Evolutionary conservation across 2,797 vertebrate genomes (phyloP), one percentile per base, ranked within the genome.

Genomic region (Natrix natrix): DNA sequence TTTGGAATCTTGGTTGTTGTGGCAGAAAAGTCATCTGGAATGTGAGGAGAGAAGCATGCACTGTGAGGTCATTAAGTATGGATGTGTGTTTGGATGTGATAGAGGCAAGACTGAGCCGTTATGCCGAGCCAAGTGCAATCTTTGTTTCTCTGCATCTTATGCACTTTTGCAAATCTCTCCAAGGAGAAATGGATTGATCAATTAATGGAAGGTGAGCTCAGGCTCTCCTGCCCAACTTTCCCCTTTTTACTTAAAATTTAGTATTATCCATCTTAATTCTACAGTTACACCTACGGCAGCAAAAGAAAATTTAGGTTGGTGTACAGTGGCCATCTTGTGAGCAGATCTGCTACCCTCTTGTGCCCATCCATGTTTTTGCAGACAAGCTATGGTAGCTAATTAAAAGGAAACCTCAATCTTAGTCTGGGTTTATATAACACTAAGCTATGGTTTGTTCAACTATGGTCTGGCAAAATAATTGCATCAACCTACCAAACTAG

Each of bases 51-150:
- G 78, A 32, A 11, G 11, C 24, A 2, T 59, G 10, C 24, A 48
- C 28, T 91, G 52, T 93, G 93, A 93, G 59, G 90, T 93, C 93
- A 91, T 26, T 89, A 8, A 61, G 20, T 52, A 28, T 24, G 10
- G 24, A 11, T 48, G 24, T 24, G 24, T 63, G 86, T 43, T n/a
- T 63, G 66, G 32, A 56, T 69, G 43, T 5, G 56, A 10, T 13
- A n/a, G 4, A 52, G 20, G 24, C 1, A 59, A 57, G 37, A 5
- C 8, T 83, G 20, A 48, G 20, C 8, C 28, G 28, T 55, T 2
- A 87, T 89, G 87, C 43, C 8, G 28, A 83, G 37, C 16, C 48
- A 3, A 37, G 0, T 28, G 24, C 26, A 17, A 43, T 54, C 60
- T 91, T 90, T 89, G 48, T 59, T 89, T 5, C 66, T 91, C n/a